These are phyloP conservation scores for Pachliopta kotzebuea DNA, from an alignment of 2,888 invertebrate species.

Conservation along the genomic window DNA sequence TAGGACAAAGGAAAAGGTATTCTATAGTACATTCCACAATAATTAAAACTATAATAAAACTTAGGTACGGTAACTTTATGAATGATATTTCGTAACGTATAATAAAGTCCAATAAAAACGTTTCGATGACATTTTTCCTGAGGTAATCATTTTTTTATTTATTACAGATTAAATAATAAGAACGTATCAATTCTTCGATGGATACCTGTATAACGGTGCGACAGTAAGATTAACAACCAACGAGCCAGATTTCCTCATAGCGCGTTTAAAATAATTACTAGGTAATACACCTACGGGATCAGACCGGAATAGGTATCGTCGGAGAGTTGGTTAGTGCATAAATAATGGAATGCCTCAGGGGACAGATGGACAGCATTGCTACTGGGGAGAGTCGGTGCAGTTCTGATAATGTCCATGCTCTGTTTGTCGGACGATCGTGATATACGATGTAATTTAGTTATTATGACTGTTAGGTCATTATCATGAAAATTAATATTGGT, in stretches of 20 bases:
- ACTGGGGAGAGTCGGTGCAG: slow-evolving; percentile 20
- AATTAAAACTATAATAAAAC: too few relatives aligned
- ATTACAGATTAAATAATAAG: background rate
- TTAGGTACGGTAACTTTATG: too few relatives aligned
- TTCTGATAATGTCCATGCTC: slow-evolving; percentile 25
- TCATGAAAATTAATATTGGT: background rate
- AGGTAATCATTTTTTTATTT: background rate
- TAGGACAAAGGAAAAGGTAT: too few relatives aligned
- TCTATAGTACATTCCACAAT: too few relatives aligned
- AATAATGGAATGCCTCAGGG: slow-evolving; percentile 44
- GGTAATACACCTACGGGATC: slow-evolving; percentile 39
- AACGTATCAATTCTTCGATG: background rate
- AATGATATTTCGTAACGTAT: too few relatives aligned
- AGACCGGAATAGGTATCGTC: slow-evolving; percentile 15
- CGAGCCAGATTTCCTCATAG: slow-evolving; percentile 49
- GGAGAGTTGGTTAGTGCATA: slow-evolving; percentile 37
- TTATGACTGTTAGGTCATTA: background rate
- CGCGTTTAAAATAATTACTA: slow-evolving; percentile 61
- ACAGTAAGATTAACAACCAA: slow-evolving; percentile 53
- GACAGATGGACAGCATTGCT: slow-evolving; percentile 40
- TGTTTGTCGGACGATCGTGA: slow-evolving; percentile 28
- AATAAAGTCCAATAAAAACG: background rate
- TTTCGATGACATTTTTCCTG: background rate
- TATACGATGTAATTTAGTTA: slow-evolving; percentile 24
- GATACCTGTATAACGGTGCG: slow-evolving; percentile 13